Percentiles rank a stretch among this genome's conserved stretches.
These are phyloP conservation scores for Fukomys damarensis DNA, from an alignment of 2,113 vertebrate genomes.

Conservation along the genomic window DNA sequence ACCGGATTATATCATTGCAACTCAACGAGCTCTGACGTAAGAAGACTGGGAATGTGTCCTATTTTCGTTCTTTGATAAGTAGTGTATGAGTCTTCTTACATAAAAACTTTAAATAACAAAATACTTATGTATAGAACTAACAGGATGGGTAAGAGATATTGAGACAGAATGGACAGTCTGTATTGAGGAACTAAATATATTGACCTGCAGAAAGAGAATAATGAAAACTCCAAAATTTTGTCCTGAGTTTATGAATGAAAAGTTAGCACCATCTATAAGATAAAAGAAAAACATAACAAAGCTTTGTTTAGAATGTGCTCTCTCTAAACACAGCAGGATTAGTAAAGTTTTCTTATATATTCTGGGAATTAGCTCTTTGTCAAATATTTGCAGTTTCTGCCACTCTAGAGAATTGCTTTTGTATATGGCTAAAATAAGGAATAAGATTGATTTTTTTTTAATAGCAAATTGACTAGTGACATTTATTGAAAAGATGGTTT, in stretches of 20 bases:
- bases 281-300: not conserved
- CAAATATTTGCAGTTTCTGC: conserved; percentile 14
- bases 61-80: not conserved
- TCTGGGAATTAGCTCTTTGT: not conserved
- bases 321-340: not conserved
- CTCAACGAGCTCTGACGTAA: conserved; percentile 91
- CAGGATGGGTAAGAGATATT: not conserved
- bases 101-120: not conserved
- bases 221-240: not conserved
- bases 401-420: not conserved
- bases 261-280: not conserved
- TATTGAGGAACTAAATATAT: not conserved
- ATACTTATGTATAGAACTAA: not conserved
- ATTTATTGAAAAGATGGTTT: not conserved
- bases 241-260: not conserved
- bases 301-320: not conserved
- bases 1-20: conserved; percentile 92
- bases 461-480: not conserved
- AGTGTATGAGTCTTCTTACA: not conserved
- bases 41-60: conserved; percentile 47
- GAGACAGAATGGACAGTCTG: not conserved
- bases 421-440: not conserved
- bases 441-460: not conserved
- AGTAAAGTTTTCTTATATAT: not conserved
- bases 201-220: not conserved